Conservation (phyloP, 2,797 vertebrate genomes). For the Characodon lateralis region DNA sequence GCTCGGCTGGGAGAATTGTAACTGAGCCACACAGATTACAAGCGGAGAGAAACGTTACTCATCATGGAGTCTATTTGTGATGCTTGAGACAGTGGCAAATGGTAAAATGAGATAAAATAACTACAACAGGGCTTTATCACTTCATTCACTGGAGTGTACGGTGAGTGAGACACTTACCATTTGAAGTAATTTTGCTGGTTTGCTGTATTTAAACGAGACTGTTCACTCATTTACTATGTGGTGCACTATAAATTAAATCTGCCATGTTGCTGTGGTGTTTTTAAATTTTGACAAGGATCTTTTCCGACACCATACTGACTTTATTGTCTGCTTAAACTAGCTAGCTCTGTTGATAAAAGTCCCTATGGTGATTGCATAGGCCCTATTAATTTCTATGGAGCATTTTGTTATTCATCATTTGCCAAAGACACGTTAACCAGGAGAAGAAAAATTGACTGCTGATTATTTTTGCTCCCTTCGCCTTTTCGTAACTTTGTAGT, state of each 20-base stretch:
- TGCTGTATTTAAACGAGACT: conserved; percentile 37
- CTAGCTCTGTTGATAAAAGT: not conserved
- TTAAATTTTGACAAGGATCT: not conserved
- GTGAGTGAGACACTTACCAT: conserved; percentile 20
- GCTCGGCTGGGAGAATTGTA: conserved; percentile 32
- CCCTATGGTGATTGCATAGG: not conserved
- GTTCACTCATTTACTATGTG: conserved; percentile 16
- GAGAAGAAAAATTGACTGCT: not conserved
- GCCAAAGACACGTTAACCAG: not conserved
- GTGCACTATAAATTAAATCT: not conserved
- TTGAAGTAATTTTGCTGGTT: conserved; percentile 16
- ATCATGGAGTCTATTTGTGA: conserved; percentile 16
- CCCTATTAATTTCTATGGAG: not conserved
- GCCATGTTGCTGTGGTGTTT: not conserved
- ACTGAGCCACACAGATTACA: conserved; percentile 40
- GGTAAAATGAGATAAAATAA: conserved; percentile 24
- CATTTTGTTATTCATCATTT: not conserved
- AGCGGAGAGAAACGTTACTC: conserved; percentile 26
- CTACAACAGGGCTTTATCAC: conserved; percentile 45
- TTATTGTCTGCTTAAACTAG: not conserved
- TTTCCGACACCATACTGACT: not conserved
- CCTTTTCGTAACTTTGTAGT: not conserved
- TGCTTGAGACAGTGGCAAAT: conserved; percentile 25
- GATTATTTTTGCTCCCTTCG: not conserved
- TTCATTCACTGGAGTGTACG: conserved; percentile 26